Conservation (phyloP, 2,888 invertebrate genomes). For the Drosophila emarginata region DNA sequence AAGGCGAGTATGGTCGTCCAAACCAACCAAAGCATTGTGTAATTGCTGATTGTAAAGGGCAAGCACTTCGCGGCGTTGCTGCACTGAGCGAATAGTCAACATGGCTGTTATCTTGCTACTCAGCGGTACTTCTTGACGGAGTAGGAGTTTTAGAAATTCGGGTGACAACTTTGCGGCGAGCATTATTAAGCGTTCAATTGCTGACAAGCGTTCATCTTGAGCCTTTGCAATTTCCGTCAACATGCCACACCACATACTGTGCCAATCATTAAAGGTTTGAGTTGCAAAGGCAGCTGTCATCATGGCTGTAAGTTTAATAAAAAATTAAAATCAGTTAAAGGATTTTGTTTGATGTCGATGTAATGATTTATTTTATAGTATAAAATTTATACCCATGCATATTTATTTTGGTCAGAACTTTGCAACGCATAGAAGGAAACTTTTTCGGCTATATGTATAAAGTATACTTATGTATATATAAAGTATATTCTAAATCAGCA, state of each 20-base stretch:
- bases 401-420: too few relatives aligned
- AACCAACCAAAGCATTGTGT: conserved; percentile 84
- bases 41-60: conserved; percentile 84
- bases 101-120: conserved; percentile 81
- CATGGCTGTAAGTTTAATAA: conserved; percentile 75
- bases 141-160: conserved; percentile 66
- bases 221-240: conserved; percentile 60
- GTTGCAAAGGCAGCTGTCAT: conserved; percentile 83
- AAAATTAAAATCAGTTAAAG: too few relatives aligned
- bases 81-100: conserved; percentile 82
- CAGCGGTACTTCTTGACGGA: conserved; percentile 43
- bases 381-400: too few relatives aligned
- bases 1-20: conserved; percentile 85
- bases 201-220: conserved; percentile 59
- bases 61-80: conserved; percentile 64
- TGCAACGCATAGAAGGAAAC: too few relatives aligned
- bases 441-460: too few relatives aligned
- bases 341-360: too few relatives aligned
- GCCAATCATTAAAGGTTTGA: conserved; percentile 82
- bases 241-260: conserved; percentile 83
- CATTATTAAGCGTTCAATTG: conserved; percentile 74
- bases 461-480: too few relatives aligned
- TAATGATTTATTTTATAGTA: too few relatives aligned
- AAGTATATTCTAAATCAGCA: too few relatives aligned
- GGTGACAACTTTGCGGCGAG: conserved; percentile 76